These are phyloP conservation scores for Danio aesculapii DNA, from an alignment of 2,797 vertebrate species.

Conservation along the genomic window DNA sequence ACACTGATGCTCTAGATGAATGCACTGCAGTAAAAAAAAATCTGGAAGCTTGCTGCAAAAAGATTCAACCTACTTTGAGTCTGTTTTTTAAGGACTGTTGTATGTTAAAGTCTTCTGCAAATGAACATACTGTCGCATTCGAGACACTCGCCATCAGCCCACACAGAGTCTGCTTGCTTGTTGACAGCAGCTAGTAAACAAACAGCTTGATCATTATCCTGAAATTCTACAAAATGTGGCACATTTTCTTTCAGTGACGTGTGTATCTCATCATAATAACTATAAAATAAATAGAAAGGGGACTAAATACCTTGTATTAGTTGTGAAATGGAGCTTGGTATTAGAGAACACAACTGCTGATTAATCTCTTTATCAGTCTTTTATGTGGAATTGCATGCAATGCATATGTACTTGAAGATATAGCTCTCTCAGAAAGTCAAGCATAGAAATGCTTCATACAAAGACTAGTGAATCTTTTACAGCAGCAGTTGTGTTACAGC, in stretches of 20 bases:
- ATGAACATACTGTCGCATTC: constrained; percentile 27
- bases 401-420: background rate
- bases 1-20: background rate
- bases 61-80: background rate
- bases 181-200: constrained; percentile 53
- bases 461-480: background rate
- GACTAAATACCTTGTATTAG: background rate
- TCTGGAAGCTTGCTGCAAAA: background rate
- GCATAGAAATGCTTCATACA: background rate
- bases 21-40: constrained; percentile 19
- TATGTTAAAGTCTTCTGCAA: constrained; percentile 17
- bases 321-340: background rate
- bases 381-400: background rate
- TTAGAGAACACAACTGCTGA: constrained; percentile 5
- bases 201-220: constrained; percentile 48
- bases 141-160: constrained; percentile 39
- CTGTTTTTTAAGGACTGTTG: constrained; percentile 6
- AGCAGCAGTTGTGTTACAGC: background rate
- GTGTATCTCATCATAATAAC: background rate
- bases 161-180: constrained; percentile 46
- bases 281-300: background rate
- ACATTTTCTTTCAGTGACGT: background rate
- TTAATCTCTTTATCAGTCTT: background rate
- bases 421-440: background rate
- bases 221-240: constrained; percentile 3